phyloP scores from a whole-genome alignment of 2,797 vertebrate genomes.

The Enteromius treurensis region DNA sequence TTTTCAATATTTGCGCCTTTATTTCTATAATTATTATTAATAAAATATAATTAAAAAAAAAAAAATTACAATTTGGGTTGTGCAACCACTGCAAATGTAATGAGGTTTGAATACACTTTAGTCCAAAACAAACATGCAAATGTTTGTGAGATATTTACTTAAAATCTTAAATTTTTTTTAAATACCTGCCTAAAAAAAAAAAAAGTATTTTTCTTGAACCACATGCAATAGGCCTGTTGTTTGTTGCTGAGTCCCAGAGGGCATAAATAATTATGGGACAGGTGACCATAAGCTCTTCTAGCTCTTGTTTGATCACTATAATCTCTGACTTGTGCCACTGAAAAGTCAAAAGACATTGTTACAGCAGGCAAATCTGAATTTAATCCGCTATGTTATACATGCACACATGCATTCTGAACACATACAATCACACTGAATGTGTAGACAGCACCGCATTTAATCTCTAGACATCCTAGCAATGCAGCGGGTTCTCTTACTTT shows the following conservation, averaged over 20 bases:
- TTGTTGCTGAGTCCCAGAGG: constrained; percentile 28
- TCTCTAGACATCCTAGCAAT: not conserved
- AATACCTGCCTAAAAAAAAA: not conserved
- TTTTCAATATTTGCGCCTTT: no score
- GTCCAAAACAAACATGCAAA: not conserved
- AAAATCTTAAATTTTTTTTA: not conserved
- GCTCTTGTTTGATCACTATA: not conserved
- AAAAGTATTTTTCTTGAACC: not conserved
- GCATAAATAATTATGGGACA: constrained; percentile 14
- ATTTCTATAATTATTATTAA: no score
- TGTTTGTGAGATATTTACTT: not conserved
- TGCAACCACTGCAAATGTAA: no score
- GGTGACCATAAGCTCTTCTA: not conserved
- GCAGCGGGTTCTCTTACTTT: not conserved
- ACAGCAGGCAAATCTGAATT: not conserved
- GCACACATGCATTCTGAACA: not conserved
- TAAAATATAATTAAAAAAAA: no score
- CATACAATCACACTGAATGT: not conserved
- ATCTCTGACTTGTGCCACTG: not conserved
- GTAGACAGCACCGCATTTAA: not conserved
- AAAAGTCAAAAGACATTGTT: not conserved
- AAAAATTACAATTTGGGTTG: no score
- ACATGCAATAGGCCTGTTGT: not conserved
- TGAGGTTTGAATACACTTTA: no score
- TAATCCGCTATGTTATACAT: not conserved